phyloP scores from a whole-genome alignment of 2,797 vertebrate genomes.

The Falco rusticolus region DNA sequence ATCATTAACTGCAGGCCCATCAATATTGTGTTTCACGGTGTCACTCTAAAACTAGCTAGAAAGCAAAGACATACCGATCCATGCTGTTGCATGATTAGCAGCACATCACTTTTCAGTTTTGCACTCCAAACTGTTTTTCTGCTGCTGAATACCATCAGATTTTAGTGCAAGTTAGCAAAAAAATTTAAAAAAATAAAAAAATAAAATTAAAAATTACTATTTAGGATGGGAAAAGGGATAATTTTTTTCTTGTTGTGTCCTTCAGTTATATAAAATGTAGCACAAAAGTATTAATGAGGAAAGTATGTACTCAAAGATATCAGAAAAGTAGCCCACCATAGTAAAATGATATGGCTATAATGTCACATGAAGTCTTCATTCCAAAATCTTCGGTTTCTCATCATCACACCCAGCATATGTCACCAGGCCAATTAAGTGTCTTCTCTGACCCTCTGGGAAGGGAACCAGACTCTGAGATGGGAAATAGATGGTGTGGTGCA shows the following conservation, averaged over 20 bases:
- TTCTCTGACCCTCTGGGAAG: neutral
- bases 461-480: neutral
- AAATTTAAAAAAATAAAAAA: no score
- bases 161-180: neutral
- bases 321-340: neutral
- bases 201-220: no score
- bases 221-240: neutral
- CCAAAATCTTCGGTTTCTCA: neutral
- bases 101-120: neutral
- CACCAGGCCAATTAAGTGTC: neutral
- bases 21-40: neutral
- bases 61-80: neutral
- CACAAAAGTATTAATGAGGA: neutral
- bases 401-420: neutral
- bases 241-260: neutral
- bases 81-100: neutral
- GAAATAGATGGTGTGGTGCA: neutral
- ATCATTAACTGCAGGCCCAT: conserved; percentile 11
- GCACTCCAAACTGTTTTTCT: neutral
- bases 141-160: neutral
- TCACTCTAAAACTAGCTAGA: neutral
- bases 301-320: neutral
- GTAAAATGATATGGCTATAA: neutral
- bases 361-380: neutral
- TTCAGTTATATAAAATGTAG: neutral